phyloP scores from a whole-genome alignment of 2,888 invertebrate species.

The Acleris emargana region DNA sequence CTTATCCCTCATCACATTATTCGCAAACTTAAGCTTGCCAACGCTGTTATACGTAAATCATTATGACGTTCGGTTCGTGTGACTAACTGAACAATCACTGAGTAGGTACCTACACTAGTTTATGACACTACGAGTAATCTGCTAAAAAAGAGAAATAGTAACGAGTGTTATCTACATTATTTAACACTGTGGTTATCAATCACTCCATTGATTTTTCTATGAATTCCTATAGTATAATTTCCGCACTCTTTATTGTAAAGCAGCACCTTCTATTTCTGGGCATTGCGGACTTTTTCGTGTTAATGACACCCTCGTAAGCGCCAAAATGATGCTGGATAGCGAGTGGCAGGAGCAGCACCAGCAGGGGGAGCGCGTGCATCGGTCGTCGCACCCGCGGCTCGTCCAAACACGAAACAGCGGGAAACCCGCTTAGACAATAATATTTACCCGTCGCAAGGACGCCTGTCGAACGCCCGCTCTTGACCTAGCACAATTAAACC shows the following conservation, averaged over 20 bases:
- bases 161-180: too few species aligned
- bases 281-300: too few species aligned
- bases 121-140: too few species aligned
- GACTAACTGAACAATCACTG: not conserved
- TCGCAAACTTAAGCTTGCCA: constrained; percentile 12
- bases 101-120: too few species aligned
- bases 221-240: too few species aligned
- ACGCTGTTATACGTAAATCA: constrained; percentile 1
- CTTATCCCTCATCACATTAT: constrained; percentile 26
- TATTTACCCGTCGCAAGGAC: constrained; percentile 82
- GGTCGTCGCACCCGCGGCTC: constrained; percentile 59
- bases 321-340: not conserved
- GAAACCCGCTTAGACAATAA: constrained; percentile 83
- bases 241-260: too few species aligned
- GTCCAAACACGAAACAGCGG: constrained; percentile 76
- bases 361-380: not conserved
- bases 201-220: too few species aligned
- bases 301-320: too few species aligned
- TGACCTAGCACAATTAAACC: constrained; percentile 83
- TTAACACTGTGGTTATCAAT: too few species aligned
- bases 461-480: constrained; percentile 81
- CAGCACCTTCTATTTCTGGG: too few species aligned
- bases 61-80: not conserved
- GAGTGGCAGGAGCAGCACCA: constrained; percentile 11
- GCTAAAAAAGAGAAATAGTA: too few species aligned